Conservation (phyloP, 2,888 invertebrate species). For the Byasa hedistus region DNA sequence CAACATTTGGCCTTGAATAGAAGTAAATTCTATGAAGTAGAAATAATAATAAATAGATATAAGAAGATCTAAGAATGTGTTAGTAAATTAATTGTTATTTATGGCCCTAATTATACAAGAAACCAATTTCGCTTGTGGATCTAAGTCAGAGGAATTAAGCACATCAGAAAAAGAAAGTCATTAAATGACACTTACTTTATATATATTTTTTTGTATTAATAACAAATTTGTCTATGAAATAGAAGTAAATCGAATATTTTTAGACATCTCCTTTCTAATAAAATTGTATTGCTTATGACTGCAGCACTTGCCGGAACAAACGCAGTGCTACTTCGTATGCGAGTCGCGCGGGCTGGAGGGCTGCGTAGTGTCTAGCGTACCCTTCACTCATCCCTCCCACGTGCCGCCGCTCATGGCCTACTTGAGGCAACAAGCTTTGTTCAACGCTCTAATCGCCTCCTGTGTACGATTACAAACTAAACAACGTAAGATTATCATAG, state of each 20-base stretch:
- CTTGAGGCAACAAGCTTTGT: constrained; percentile 93
- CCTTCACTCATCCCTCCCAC: constrained; percentile 96
- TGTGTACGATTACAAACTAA: constrained; percentile 91
- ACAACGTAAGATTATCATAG: constrained; percentile 78
- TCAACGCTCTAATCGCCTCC: constrained; percentile 92
- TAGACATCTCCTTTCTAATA: not conserved
- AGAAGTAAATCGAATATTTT: not conserved
- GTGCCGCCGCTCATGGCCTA: constrained; percentile 92
- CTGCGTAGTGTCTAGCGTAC: constrained; percentile 87
- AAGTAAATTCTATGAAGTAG: too few species aligned
- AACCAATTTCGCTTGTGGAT: too few species aligned
- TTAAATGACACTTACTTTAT: too few species aligned
- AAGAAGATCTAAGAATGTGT: too few species aligned
- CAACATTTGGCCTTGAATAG: too few species aligned
- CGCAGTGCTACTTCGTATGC: constrained; percentile 96
- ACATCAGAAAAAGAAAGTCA: too few species aligned
- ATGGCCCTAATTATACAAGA: too few species aligned
- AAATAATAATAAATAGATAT: too few species aligned
- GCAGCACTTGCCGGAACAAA: constrained; percentile 94
- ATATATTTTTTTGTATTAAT: too few species aligned
- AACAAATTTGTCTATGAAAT: not conserved
- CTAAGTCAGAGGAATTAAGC: too few species aligned
- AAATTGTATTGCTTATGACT: not conserved
- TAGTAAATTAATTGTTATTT: too few species aligned
- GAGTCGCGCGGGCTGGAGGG: constrained; percentile 87